A percentile compares a stretch with the other conserved stretches of the same genome.
phyloP scores from a whole-genome alignment of 1,140 invertebrate genomes.

The Diplogasteroides magnus region DNA sequence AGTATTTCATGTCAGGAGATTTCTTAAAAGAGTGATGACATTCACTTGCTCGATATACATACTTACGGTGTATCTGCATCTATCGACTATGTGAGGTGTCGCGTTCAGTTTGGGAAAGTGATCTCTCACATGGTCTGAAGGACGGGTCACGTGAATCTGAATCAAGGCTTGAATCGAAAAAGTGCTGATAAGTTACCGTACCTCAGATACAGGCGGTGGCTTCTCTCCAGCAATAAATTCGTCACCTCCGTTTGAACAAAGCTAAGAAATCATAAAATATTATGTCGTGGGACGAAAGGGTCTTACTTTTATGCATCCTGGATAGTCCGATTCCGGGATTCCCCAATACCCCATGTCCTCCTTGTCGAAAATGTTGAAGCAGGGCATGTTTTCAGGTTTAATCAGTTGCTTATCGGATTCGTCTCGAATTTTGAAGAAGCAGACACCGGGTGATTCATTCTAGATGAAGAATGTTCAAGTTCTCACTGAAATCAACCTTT shows the following conservation, averaged over 20 bases:
- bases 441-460: background rate
- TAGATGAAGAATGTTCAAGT: background rate
- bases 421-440: background rate
- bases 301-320: background rate
- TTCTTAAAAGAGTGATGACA: background rate
- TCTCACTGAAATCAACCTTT: background rate
- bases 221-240: background rate
- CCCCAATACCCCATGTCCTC: background rate
- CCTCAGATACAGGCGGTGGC: background rate
- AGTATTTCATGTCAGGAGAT: background rate
- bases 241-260: background rate
- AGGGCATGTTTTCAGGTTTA: background rate
- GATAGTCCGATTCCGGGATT: background rate
- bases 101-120: background rate
- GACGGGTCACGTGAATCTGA: background rate
- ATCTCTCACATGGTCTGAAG: background rate
- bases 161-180: too few relatives aligned
- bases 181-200: too few relatives aligned
- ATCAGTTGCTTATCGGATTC: background rate
- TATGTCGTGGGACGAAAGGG: too few relatives aligned
- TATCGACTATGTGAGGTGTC: background rate
- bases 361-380: background rate
- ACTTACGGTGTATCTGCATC: background rate
- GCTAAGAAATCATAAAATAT: background rate
- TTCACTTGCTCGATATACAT: too few relatives aligned